phyloP scores from a whole-genome alignment of 2,888 invertebrate genomes.

The Apomyelois bistriatella region DNA sequence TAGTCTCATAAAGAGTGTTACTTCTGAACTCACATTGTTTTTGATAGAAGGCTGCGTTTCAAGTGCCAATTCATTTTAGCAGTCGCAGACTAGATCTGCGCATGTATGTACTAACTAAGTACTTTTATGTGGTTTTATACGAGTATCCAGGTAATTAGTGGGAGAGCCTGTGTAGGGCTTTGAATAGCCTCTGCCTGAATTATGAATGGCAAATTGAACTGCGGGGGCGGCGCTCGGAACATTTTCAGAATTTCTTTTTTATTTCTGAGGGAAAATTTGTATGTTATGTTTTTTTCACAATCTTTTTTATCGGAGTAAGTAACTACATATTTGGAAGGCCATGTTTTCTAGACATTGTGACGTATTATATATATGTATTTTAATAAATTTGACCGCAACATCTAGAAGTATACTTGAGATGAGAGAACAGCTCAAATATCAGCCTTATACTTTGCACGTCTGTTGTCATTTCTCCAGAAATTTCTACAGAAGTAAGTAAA shows the following conservation, averaged over 20 bases:
- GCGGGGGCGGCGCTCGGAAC: neutral
- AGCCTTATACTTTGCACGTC: no score
- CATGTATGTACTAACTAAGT: constrained; percentile 2
- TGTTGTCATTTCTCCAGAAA: no score
- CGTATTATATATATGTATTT: no score
- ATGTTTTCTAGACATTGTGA: no score
- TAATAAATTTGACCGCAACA: no score
- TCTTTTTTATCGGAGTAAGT: no score
- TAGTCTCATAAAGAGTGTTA: neutral
- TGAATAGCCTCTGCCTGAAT: constrained; percentile 22
- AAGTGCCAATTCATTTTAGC: constrained; percentile 30
- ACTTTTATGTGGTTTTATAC: constrained; percentile 16
- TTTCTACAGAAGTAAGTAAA: no score
- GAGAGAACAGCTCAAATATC: no score
- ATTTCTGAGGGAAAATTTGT: neutral
- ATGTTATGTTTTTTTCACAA: neutral
- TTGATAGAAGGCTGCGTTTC: constrained; percentile 14
- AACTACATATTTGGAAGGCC: no score
- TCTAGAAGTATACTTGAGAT: no score
- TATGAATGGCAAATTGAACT: constrained; percentile 19
- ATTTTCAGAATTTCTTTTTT: neutral
- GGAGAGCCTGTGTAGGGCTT: constrained; percentile 22
- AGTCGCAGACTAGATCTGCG: constrained; percentile 18
- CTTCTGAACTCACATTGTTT: neutral
- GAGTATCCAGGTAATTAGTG: constrained; percentile 25